phyloP scores from a whole-genome alignment of 2,113 vertebrate species.

The Picathartes gymnocephalus region DNA sequence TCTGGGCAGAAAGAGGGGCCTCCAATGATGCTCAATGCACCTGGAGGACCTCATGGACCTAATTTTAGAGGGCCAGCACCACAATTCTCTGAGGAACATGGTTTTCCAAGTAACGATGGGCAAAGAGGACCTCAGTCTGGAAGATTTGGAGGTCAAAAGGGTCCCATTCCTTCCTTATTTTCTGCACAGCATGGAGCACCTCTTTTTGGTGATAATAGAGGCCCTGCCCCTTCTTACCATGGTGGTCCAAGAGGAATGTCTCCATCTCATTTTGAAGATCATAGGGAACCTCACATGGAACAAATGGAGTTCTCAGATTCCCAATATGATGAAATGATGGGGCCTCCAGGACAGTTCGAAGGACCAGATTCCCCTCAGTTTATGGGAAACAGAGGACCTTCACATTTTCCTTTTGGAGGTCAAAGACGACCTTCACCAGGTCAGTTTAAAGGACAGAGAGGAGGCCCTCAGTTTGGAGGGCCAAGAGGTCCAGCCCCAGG shows the following conservation, averaged over 20 bases:
- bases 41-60: slow-evolving; percentile 70
- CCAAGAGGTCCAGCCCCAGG: slow-evolving; percentile 74
- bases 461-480: slow-evolving; percentile 79
- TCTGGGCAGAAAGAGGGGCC: slow-evolving; percentile 67
- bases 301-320: slow-evolving; percentile 73
- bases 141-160: slow-evolving; percentile 81
- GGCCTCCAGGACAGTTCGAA: slow-evolving; percentile 67
- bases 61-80: slow-evolving; percentile 78
- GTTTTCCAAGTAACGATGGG: slow-evolving; percentile 71
- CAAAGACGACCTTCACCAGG: slow-evolving; percentile 69
- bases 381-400: slow-evolving; percentile 69
- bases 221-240: slow-evolving; percentile 77
- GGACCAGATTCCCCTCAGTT: slow-evolving; percentile 72
- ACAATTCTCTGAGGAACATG: slow-evolving; percentile 68
- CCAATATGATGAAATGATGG: slow-evolving; percentile 78
- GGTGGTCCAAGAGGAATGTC: slow-evolving; percentile 78
- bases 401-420: slow-evolving; percentile 65
- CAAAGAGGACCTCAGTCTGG: slow-evolving; percentile 74
- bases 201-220: slow-evolving; percentile 78
- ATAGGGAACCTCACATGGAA: slow-evolving; percentile 69
- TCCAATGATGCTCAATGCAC: slow-evolving; percentile 74
- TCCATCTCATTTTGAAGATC: slow-evolving; percentile 79
- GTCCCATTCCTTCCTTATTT: slow-evolving; percentile 81
- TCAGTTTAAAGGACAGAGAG: slow-evolving; percentile 71
- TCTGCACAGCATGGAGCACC: slow-evolving; percentile 81